Evolutionary conservation across 1,140 invertebrate species (phyloP).

Genomic region (Portunus trituberculatus): DNA sequence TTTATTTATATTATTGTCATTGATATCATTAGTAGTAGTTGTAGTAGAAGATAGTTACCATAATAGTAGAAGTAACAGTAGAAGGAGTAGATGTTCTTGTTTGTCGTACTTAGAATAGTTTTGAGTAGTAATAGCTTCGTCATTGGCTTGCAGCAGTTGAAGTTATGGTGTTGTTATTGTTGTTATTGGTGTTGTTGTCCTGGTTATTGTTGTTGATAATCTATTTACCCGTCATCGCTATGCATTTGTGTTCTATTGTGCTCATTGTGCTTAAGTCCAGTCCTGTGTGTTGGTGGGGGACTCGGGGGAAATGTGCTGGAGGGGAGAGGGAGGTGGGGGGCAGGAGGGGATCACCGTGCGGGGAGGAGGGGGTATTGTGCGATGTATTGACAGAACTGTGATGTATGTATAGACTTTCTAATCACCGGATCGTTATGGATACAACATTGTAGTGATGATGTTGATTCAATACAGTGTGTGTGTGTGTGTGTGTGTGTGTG

Average conservation of each 20-base stretch:
- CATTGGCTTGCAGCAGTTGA: too few relatives aligned
- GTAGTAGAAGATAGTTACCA: too few relatives aligned
- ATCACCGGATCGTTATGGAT: not conserved
- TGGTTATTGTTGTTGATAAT: too few relatives aligned
- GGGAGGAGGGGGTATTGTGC: not conserved
- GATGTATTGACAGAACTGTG: too few relatives aligned
- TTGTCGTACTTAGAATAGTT: too few relatives aligned
- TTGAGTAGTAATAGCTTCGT: too few relatives aligned
- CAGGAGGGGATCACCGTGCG: not conserved
- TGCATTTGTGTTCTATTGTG: not conserved
- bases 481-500: conserved; percentile 26
- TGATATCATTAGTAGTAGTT: not conserved
- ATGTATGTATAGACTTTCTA: too few relatives aligned
- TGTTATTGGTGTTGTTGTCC: too few relatives aligned
- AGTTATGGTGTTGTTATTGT: too few relatives aligned
- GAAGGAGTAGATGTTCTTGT: too few relatives aligned
- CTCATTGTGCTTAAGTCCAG: not conserved
- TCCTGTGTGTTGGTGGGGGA: not conserved
- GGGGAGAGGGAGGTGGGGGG: not conserved
- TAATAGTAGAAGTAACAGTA: too few relatives aligned
- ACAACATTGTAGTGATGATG: not conserved
- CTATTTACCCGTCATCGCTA: not conserved
- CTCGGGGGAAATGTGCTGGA: not conserved
- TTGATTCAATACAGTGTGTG: not conserved
- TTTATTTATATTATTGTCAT: not conserved